Evolutionary conservation across 2,888 invertebrate species (phyloP), one percentile per base, ranked within the genome.

Genomic region (Athalia circularis): DNA sequence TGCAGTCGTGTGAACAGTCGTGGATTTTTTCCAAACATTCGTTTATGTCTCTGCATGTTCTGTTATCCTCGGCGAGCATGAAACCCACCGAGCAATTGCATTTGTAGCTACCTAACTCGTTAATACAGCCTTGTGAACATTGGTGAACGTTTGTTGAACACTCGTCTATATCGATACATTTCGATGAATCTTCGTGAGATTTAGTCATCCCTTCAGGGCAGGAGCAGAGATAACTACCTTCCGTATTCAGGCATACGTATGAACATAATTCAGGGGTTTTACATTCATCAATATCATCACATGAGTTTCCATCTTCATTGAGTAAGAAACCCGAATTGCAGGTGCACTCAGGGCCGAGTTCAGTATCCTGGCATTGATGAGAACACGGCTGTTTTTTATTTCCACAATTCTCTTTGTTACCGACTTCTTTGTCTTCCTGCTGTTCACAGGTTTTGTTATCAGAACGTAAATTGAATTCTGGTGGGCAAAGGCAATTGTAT

Each of bases 201-300:
- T 88, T 67, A 11, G 64, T 72, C 81, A 89, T 87, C 0, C 90
- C 93, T 1, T 87, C 85, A 64, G 91, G 92, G 82, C 93, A 93
- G 5, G 87, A 86, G 81, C 94, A 94, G 65, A 89, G 87, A 77
- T 89, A 91, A 47, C 92, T 88, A 0, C 93, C 93, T 11, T 91
- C 91, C 3, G 90, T 88, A 79, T 93, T 92, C 70, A 90, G 87
- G 84, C 94, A 94, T 62, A 91, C 90, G 80, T 92, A 91, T 0
- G 92, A 91, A 80, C 94, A 94, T n/a, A 91, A 92, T 61, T 90
- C 90, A n/a, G 57, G 15, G 9, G 89, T 90, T 3, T 88, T 83
- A 80, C 93, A 93, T 83, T 93, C 93, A 86, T 94, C 92, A 15
- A 93, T 87, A 85, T 92, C 92, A 50, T 86, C 87, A 80, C 92